Evolutionary conservation across 2,797 vertebrate genomes (phyloP).

Genomic region (Microctenopoma stevenorrisi): DNA sequence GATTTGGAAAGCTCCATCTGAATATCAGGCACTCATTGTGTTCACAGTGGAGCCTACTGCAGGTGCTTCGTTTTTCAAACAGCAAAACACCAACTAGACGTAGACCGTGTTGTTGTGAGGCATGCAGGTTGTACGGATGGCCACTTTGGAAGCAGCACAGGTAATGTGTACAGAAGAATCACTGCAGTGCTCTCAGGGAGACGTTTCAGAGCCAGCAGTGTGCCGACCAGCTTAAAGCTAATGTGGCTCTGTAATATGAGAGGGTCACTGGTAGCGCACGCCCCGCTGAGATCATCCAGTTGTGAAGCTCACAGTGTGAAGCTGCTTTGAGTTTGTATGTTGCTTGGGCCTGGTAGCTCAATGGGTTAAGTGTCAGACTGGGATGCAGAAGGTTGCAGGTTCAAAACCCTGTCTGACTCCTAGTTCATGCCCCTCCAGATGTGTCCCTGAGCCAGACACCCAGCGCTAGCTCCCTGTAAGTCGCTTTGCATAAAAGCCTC

Average conservation of each 20-base stretch:
- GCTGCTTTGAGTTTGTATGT: constrained; percentile 18
- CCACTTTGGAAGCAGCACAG: constrained; percentile 8
- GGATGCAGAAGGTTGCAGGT: too few species aligned
- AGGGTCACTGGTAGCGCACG: constrained; percentile 23
- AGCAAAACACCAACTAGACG: background rate
- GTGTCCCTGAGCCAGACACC: too few species aligned
- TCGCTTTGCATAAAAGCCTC: too few species aligned
- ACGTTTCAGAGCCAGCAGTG: background rate
- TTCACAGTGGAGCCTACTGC: background rate
- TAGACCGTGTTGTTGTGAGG: background rate
- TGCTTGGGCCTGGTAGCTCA: too few species aligned
- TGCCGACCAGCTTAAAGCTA: background rate
- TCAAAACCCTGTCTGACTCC: too few species aligned
- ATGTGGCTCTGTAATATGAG: constrained; percentile 27
- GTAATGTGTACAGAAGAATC: background rate
- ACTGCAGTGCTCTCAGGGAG: constrained; percentile 25
- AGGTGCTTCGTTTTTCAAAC: background rate
- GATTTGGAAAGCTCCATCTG: background rate
- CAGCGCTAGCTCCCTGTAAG: too few species aligned
- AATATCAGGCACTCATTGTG: background rate
- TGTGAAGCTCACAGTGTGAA: constrained; percentile 24
- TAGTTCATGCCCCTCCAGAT: too few species aligned
- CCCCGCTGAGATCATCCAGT: constrained; percentile 16
- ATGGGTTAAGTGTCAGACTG: too few species aligned
- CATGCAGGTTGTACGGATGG: background rate